Evolutionary conservation across 2,797 vertebrate species (phyloP).

Genomic region (Masticophis lateralis): DNA sequence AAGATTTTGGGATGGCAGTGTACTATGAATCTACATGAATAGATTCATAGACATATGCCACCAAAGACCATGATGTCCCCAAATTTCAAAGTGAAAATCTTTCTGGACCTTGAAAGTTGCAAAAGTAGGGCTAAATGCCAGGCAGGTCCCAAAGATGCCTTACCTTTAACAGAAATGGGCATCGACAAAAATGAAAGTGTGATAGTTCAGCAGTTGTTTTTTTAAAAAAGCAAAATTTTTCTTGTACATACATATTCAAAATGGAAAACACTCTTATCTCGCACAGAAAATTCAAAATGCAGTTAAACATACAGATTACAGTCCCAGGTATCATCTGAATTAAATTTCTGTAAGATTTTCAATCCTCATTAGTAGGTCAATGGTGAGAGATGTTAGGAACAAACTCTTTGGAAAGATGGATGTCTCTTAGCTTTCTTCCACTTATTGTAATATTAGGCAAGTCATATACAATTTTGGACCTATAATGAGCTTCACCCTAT

Average conservation of each 20-base stretch:
- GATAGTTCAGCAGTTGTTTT: not conserved
- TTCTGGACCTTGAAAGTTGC: not conserved
- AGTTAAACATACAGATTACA: not conserved
- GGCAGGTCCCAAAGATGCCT: not conserved
- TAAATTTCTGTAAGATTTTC: not conserved
- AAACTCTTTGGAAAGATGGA: not conserved
- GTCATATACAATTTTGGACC: not conserved
- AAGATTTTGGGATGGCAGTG: not conserved
- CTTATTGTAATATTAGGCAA: not conserved
- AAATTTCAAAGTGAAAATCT: not conserved
- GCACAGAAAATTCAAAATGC: not conserved
- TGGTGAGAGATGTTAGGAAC: not conserved
- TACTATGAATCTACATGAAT: not conserved
- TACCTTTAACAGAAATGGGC: not conserved
- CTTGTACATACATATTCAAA: not conserved
- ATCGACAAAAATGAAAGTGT: not conserved
- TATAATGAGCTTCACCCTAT: not conserved
- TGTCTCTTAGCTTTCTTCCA: not conserved
- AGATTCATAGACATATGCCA: not conserved
- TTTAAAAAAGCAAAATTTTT: not conserved
- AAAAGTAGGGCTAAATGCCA: not conserved
- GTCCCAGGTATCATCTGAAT: not conserved
- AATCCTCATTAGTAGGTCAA: not conserved
- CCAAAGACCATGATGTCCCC: not conserved
- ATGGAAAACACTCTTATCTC: not conserved